phyloP scores from a whole-genome alignment of 2,797 vertebrate species.

The Channa striata region DNA sequence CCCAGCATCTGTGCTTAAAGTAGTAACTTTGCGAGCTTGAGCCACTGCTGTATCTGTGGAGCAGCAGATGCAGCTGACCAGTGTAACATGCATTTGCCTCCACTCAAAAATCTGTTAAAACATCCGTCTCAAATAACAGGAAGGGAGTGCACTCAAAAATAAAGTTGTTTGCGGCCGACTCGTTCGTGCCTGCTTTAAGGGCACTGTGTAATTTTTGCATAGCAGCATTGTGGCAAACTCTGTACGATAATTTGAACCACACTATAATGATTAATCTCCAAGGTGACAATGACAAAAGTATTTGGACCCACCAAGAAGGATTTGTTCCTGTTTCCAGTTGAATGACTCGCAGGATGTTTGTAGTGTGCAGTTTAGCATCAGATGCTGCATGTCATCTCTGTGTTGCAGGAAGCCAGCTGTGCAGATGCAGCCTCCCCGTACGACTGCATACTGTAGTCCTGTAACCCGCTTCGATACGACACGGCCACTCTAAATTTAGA shows the following conservation, averaged over 20 bases:
- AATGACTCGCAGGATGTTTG: constrained; percentile 35
- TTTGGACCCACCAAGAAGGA: constrained; percentile 58
- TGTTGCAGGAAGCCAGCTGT: background rate
- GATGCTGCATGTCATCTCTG: background rate
- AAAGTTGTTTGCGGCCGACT: constrained; percentile 78
- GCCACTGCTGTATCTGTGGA: constrained; percentile 35
- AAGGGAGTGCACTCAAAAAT: constrained; percentile 82
- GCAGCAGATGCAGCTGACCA: constrained; percentile 67
- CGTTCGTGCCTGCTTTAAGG: constrained; percentile 66
- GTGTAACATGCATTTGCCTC: constrained; percentile 67
- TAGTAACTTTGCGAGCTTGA: constrained; percentile 45
- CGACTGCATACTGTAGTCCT: background rate
- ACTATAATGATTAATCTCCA: constrained; percentile 47
- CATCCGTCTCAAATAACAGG: constrained; percentile 83
- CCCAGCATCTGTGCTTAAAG: constrained; percentile 38
- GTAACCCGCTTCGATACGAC: background rate
- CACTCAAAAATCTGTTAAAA: constrained; percentile 74
- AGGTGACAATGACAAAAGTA: constrained; percentile 55
- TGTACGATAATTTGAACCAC: constrained; percentile 41
- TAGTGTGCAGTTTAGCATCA: constrained; percentile 18
- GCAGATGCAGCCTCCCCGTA: background rate
- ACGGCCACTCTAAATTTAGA: no score
- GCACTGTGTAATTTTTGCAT: constrained; percentile 59
- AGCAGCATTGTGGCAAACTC: constrained; percentile 38
- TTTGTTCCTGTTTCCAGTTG: constrained; percentile 23